Percentiles rank a stretch among this genome's conserved stretches.
Evolutionary conservation across 37 sponge, comb jelly and placozoan species (phyloP).

Genomic region (Geodia barretti): DNA sequence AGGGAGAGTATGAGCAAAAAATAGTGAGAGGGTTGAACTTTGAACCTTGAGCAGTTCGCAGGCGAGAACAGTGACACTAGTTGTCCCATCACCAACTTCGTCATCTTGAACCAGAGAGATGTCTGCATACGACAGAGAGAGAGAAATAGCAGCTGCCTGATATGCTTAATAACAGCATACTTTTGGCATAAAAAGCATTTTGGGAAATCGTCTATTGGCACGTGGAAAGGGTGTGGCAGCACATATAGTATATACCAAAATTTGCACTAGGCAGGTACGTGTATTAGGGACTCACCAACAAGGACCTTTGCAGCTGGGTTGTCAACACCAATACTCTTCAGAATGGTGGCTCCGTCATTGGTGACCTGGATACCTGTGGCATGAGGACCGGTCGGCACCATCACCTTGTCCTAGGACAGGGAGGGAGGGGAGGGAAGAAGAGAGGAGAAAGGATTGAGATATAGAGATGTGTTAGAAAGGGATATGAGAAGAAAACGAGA

Average conservation of each 20-base stretch:
- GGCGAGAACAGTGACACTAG: slow-evolving; percentile 96
- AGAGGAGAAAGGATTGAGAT: not conserved
- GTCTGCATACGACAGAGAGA: slow-evolving; percentile 40
- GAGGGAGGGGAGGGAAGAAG: not conserved
- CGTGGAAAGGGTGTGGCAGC: not conserved
- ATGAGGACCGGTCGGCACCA: slow-evolving; percentile 58
- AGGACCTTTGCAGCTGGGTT: slow-evolving; percentile 98
- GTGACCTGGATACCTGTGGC: slow-evolving; percentile 81
- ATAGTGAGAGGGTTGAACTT: not conserved
- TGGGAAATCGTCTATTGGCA: too few relatives aligned
- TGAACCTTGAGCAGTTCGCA: slow-evolving; percentile 92
- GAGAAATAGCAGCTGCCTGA: not conserved
- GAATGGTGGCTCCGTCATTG: slow-evolving; percentile 98
- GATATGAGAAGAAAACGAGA: too few relatives aligned
- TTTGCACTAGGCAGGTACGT: too few relatives aligned
- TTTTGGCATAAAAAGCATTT: too few relatives aligned
- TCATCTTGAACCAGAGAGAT: slow-evolving; percentile 97
- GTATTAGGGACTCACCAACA: slow-evolving; percentile 56
- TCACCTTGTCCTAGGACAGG: slow-evolving; percentile 77
- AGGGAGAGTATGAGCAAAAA: too few relatives aligned
- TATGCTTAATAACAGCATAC: too few relatives aligned
- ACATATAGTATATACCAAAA: not conserved
- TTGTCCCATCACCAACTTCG: slow-evolving; percentile 99
- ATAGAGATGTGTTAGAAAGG: not conserved
- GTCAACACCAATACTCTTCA: slow-evolving; percentile 95